These are phyloP conservation scores for Phalacrocorax brasilianus DNA, from an alignment of 2,113 vertebrate species.

Conservation along the genomic window DNA sequence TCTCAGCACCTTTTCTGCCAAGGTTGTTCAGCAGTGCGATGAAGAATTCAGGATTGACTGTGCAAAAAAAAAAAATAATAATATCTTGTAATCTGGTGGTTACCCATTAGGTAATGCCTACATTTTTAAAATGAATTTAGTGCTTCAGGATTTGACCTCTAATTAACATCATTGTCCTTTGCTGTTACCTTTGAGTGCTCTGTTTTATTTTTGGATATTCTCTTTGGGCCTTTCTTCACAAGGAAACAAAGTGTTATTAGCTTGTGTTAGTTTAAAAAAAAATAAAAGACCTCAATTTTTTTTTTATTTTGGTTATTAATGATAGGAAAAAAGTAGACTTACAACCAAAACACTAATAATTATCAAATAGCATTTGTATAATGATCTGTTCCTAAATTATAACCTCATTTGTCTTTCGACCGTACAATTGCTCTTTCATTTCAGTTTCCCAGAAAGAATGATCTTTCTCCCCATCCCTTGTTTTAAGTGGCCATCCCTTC, in stretches of 20 bases:
- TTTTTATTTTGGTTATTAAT: not conserved
- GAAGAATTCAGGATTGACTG: not conserved
- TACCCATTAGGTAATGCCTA: not conserved
- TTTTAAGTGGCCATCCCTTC: not conserved
- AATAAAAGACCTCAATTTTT: fast-evolving
- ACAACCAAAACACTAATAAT: not conserved
- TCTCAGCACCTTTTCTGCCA: not conserved
- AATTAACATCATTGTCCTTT: constrained; percentile 54
- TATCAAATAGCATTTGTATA: not conserved
- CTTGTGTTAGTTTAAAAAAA: not conserved
- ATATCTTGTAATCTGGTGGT: not conserved
- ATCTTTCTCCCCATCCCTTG: not conserved
- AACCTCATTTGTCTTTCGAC: not conserved
- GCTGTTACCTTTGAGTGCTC: not conserved
- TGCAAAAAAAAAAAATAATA: not conserved
- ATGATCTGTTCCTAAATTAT: not conserved
- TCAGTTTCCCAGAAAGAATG: not conserved
- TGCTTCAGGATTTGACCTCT: constrained; percentile 40
- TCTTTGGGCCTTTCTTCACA: not conserved
- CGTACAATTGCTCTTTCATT: not conserved
- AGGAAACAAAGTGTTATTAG: not conserved
- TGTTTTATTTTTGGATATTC: constrained; percentile 32
- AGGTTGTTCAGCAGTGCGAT: not conserved
- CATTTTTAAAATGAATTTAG: not conserved
- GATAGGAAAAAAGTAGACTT: not conserved